A percentile compares a stretch with the other conserved stretches of the same genome.
Conservation (phyloP, 2,888 invertebrate genomes). For the Hipparchia semele region DNA sequence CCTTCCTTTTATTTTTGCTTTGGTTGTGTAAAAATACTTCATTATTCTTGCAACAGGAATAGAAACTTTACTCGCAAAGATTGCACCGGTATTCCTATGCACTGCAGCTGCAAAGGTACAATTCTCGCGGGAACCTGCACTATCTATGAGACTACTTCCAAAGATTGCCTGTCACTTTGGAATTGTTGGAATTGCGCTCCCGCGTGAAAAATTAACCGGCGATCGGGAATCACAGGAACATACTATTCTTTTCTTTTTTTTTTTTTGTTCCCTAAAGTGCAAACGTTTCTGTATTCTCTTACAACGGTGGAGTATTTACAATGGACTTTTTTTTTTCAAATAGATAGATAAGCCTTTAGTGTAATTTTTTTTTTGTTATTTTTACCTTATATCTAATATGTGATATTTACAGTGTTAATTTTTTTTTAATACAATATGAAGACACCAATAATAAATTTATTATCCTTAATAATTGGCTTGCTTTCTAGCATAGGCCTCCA, state of each 20-base stretch:
- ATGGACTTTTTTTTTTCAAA: neutral
- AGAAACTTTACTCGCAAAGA: conserved; percentile 9
- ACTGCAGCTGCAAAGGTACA: conserved; percentile 19
- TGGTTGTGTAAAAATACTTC: neutral
- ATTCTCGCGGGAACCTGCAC: conserved; percentile 47
- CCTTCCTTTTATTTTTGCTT: too few relatives aligned
- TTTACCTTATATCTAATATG: too few relatives aligned
- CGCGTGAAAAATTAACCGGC: conserved; percentile 52
- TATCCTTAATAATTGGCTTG: too few relatives aligned
- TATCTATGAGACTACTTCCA: conserved; percentile 51
- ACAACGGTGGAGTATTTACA: neutral
- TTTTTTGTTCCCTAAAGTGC: neutral
- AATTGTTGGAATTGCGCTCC: conserved; percentile 54
- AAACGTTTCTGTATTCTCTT: conserved; percentile 1
- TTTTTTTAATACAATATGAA: too few relatives aligned
- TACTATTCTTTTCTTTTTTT: conserved; percentile 1
- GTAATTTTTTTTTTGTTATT: too few relatives aligned
- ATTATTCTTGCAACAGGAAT: conserved; percentile 7
- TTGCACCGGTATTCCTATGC: conserved; percentile 10
- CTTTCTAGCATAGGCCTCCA: too few relatives aligned
- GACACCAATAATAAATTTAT: too few relatives aligned
- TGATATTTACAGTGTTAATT: too few relatives aligned
- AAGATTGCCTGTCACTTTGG: conserved; percentile 57
- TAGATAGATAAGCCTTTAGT: too few relatives aligned
- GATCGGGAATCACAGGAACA: conserved; percentile 25